Conservation (phyloP, 1,140 invertebrate genomes). For the Drosophila varians region DNA sequence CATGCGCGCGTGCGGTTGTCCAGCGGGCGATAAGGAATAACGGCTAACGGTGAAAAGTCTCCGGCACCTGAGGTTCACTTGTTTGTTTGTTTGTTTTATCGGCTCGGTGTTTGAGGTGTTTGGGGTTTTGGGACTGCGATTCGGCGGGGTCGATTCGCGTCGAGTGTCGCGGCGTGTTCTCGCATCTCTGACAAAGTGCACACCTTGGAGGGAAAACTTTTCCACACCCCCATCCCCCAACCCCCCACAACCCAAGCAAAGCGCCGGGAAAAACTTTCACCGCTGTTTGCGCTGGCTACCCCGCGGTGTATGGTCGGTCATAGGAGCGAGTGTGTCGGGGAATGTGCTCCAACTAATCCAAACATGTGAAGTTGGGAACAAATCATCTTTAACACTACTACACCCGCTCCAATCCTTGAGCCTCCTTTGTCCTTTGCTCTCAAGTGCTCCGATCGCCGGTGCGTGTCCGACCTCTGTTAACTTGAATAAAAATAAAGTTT, state of each 20-base stretch:
- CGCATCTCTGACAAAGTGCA: conserved; percentile 17
- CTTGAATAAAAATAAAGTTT: conserved; percentile 32
- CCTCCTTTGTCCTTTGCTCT: not conserved
- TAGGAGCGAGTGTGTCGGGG: not conserved
- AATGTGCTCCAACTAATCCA: conserved; percentile 17
- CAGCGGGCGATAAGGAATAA: conserved; percentile 11
- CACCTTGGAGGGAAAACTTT: conserved; percentile 14
- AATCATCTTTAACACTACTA: conserved; percentile 18
- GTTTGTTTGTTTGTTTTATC: conserved; percentile 17
- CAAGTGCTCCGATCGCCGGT: conserved; percentile 32
- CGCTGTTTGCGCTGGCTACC: conserved; percentile 25
- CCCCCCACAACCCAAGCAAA: not conserved
- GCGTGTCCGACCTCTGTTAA: conserved; percentile 9
- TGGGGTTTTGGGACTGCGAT: conserved; percentile 9
- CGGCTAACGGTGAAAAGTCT: conserved; percentile 15
- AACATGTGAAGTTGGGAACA: conserved; percentile 25
- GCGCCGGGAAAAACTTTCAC: conserved; percentile 18
- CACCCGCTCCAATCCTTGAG: not conserved
- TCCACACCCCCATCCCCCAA: too few relatives aligned
- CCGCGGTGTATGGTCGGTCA: conserved; percentile 2
- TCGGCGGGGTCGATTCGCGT: not conserved
- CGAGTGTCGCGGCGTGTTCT: conserved; percentile 4
- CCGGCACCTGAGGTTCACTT: conserved; percentile 2
- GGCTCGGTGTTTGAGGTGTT: conserved; percentile 14
- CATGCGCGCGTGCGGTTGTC: conserved; percentile 67